Base-by-base conservation (phyloP, 1,140 invertebrate species). In the Olivierus martensii region DNA sequence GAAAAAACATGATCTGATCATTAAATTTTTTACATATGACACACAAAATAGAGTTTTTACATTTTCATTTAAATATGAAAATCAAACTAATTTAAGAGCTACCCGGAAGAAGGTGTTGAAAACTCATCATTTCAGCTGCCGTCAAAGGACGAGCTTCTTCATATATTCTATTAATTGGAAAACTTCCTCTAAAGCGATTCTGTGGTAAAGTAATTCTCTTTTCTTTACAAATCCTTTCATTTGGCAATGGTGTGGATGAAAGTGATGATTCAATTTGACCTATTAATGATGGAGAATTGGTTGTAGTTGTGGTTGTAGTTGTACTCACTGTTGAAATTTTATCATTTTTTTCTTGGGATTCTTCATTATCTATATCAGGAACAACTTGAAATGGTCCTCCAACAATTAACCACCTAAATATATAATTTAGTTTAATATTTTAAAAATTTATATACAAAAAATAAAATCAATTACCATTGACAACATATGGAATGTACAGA, bases 401-500 rank as follows among this genome's bases (percentile, higher is more conserved):
- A 65, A 36, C 15, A 46, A 46, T 15, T 21, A 28, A 49, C 11
- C 15, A 46, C 12, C 9, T 42, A 36, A 50, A 35, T 14, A 14
- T 14, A n/a, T n/a, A 44, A 17, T 18, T 18, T 21, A 18, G 6
- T 44, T 17, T 10, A 44, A 11, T n/a, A n/a, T n/a, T n/a, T n/a
- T n/a, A n/a, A n/a, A 44, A 44, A 19, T 15, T 1, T 3, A 44
- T 12, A 21, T 12, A 43, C 15, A 43, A 15, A 15, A 1, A 43
- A 15, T 9, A 15, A 3, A 15, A 6, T 15, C 4, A 53, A 51
- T 61, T 64, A 71, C 66, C 74, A 74, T 36, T 66, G 70, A 11
- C 67, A 64, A 48, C 78, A 72, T 52, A 76, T 75, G 7, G 63
- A 61, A 3, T 65, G 60, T 5, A 79, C 63, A 15, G 66, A 63